These are phyloP conservation scores for Micronycteris hirsuta DNA, from an alignment of 2,113 vertebrate genomes.

Conservation along the genomic window DNA sequence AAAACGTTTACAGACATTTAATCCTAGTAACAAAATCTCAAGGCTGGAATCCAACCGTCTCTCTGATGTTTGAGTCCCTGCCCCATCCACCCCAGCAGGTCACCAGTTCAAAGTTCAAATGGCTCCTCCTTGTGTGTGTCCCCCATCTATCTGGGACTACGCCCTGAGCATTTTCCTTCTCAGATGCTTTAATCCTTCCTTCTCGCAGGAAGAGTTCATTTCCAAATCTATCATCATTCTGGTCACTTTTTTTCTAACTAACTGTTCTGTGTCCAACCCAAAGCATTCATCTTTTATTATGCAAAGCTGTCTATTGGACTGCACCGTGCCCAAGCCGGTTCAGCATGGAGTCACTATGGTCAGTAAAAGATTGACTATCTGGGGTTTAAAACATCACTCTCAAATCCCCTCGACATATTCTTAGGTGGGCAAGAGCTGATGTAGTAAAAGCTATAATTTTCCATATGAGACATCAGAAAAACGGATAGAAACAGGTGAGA, in stretches of 20 bases:
- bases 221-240: background rate
- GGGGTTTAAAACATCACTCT: background rate
- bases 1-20: background rate
- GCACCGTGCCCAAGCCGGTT: background rate
- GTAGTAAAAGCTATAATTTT: conserved; percentile 48
- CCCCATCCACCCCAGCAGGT: background rate
- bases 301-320: background rate
- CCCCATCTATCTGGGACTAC: background rate
- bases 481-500: background rate
- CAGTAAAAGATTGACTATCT: conserved; percentile 29
- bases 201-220: conserved; percentile 16
- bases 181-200: background rate
- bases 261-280: background rate
- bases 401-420: conserved; percentile 33
- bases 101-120: background rate
- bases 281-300: conserved; percentile 33
- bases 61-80: background rate
- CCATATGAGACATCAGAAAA: conserved; percentile 8
- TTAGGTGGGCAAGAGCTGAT: conserved; percentile 28
- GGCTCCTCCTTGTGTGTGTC: background rate
- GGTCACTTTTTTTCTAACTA: background rate
- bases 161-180: background rate
- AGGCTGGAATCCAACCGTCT: background rate
- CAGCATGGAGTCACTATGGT: background rate
- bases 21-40: background rate